phyloP scores from a whole-genome alignment of 2,797 vertebrate species.

The Cacajao melanocephalus region DNA sequence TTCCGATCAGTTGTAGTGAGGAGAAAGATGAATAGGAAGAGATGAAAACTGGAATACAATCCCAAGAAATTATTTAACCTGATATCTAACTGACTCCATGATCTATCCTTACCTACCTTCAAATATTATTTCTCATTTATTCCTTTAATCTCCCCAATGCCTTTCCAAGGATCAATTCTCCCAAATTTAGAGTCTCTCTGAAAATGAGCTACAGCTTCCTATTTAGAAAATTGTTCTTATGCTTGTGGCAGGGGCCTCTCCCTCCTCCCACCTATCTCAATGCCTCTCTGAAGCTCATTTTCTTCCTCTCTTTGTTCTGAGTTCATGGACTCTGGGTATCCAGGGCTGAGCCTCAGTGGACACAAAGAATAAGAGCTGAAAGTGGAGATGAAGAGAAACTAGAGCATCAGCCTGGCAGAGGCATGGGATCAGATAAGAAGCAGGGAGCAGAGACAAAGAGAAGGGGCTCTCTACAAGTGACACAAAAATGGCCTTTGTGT shows the following conservation, averaged over 20 bases:
- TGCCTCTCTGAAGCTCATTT: background rate
- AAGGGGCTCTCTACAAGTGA: background rate
- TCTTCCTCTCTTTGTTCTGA: slow-evolving; percentile 30
- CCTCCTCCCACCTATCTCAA: background rate
- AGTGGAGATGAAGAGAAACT: slow-evolving; percentile 53
- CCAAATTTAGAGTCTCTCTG: background rate
- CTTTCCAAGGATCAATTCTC: background rate
- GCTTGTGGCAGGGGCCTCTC: background rate
- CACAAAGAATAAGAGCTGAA: slow-evolving; percentile 51
- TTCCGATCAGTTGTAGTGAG: background rate
- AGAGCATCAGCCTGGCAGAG: background rate
- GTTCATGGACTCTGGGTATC: background rate
- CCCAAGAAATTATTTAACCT: background rate
- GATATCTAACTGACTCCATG: background rate
- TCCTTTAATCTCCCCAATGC: background rate
- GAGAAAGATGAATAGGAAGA: background rate
- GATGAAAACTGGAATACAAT: background rate
- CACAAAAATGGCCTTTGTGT: slow-evolving; percentile 57
- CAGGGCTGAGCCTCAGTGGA: background rate
- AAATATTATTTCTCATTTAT: background rate
- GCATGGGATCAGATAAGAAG: slow-evolving; percentile 55
- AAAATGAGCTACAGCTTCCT: background rate
- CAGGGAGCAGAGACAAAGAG: background rate
- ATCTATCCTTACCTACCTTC: background rate
- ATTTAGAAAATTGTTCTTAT: background rate